Percentiles rank a stretch among this genome's conserved stretches.
These are phyloP conservation scores for Noctua janthina DNA, from an alignment of 2,888 invertebrate species.

Conservation along the genomic window DNA sequence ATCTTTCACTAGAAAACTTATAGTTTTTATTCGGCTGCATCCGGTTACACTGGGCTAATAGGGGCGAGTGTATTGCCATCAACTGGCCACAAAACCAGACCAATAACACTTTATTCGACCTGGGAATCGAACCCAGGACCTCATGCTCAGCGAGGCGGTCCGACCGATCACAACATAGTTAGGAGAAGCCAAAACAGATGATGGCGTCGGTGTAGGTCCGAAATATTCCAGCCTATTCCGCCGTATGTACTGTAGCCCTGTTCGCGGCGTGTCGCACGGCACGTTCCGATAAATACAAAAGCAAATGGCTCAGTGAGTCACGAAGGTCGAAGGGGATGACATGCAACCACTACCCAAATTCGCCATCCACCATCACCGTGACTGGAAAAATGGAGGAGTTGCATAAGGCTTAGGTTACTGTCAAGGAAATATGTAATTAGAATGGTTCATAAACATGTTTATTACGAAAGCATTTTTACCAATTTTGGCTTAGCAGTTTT, in stretches of 20 bases:
- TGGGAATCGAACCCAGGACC: no score
- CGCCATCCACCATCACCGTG: constrained; percentile 44
- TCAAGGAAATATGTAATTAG: constrained; percentile 32
- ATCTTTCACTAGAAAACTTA: no score
- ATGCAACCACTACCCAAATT: constrained; percentile 77
- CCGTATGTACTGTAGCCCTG: constrained; percentile 64
- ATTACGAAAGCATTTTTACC: neutral
- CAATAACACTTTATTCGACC: no score
- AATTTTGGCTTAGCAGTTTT: neutral
- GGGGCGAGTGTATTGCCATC: no score
- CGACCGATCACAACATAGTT: no score
- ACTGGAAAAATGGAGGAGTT: constrained; percentile 50
- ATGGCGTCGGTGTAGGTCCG: neutral
- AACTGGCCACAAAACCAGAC: no score
- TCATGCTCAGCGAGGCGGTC: no score
- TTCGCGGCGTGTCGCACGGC: constrained; percentile 85
- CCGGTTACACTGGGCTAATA: no score
- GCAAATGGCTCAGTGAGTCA: constrained; percentile 85
- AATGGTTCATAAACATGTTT: constrained; percentile 3
- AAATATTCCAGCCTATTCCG: constrained; percentile 53
- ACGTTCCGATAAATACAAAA: constrained; percentile 83
- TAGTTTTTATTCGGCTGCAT: no score
- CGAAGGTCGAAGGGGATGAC: constrained; percentile 82
- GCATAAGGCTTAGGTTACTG: constrained; percentile 46
- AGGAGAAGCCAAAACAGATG: no score